Evolutionary conservation across 2,888 invertebrate species (phyloP).

Genomic region (Sturmia bella): DNA sequence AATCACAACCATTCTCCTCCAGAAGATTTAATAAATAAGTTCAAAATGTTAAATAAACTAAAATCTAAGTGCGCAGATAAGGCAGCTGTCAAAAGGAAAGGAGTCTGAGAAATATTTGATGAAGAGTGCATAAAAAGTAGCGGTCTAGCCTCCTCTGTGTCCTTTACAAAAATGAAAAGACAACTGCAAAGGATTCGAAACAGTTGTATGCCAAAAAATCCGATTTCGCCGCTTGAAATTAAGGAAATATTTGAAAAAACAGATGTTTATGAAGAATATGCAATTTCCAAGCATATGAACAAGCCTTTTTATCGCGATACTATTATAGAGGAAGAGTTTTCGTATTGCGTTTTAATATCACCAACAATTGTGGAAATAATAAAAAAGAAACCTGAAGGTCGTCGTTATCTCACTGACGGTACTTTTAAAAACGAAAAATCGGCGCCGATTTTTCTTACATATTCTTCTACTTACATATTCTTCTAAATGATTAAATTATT

Average conservation of each 20-base stretch:
- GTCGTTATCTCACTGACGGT: neutral
- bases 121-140: neutral
- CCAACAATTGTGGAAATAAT: conserved; percentile 4
- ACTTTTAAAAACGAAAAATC: no score
- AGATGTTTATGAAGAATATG: neutral
- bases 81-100: no score
- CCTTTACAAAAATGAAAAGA: no score
- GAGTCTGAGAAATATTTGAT: conserved; percentile 9
- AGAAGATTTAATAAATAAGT: no score
- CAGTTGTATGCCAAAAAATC: neutral
- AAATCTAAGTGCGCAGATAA: neutral
- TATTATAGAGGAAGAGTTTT: neutral
- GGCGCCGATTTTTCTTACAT: no score
- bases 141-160: neutral
- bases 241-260: neutral
- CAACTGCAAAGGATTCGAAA: conserved; percentile 1
- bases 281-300: neutral
- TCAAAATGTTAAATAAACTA: neutral
- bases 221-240: neutral
- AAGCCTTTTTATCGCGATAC: neutral
- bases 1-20: no score
- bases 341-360: neutral
- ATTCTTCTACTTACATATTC: no score
- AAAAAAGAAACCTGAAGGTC: neutral
- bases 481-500: no score